phyloP scores from a whole-genome alignment of 2,888 invertebrate species.

The Lordiphosa fenestrarum region DNA sequence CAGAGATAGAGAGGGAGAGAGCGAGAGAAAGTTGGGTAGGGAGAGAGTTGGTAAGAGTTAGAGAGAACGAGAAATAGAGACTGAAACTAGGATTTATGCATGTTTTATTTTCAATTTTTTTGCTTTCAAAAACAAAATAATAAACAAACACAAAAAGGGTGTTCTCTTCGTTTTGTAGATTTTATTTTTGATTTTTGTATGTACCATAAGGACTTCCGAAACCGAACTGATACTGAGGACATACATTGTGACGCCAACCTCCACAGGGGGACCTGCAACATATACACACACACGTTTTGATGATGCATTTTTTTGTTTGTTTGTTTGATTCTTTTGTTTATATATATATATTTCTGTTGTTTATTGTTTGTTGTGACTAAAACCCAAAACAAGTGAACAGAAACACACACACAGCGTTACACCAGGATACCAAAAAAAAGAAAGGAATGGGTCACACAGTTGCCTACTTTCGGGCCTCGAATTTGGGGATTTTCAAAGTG shows the following conservation, averaged over 20 bases:
- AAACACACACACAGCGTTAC: constrained; percentile 40
- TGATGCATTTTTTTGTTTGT: constrained; percentile 43
- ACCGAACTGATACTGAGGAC: constrained; percentile 99
- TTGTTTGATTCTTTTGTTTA: constrained; percentile 27
- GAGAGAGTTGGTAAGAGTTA: constrained; percentile 24
- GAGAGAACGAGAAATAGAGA: constrained; percentile 24
- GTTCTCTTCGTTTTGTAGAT: constrained; percentile 15
- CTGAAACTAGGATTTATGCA: constrained; percentile 47
- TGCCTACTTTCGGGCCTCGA: not conserved
- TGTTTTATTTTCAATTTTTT: constrained; percentile 24
- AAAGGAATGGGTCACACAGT: not conserved
- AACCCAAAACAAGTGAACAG: constrained; percentile 41
- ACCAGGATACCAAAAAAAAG: constrained; percentile 15
- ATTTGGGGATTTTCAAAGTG: constrained; percentile 18
- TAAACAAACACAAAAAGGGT: constrained; percentile 8
- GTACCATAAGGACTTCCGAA: constrained; percentile 99
- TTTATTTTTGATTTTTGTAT: constrained; percentile 69
- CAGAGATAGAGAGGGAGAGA: constrained; percentile 22
- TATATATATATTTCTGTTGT: constrained; percentile 14
- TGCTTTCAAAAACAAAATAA: constrained; percentile 26
- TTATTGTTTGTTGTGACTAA: constrained; percentile 25
- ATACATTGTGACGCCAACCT: constrained; percentile 98
- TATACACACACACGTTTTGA: constrained; percentile 79
- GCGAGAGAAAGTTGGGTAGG: constrained; percentile 2
- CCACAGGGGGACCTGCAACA: constrained; percentile 97